Percentiles rank a stretch among this genome's conserved stretches.
phyloP scores from a whole-genome alignment of 2,888 invertebrate species.

The Aromia moschata region DNA sequence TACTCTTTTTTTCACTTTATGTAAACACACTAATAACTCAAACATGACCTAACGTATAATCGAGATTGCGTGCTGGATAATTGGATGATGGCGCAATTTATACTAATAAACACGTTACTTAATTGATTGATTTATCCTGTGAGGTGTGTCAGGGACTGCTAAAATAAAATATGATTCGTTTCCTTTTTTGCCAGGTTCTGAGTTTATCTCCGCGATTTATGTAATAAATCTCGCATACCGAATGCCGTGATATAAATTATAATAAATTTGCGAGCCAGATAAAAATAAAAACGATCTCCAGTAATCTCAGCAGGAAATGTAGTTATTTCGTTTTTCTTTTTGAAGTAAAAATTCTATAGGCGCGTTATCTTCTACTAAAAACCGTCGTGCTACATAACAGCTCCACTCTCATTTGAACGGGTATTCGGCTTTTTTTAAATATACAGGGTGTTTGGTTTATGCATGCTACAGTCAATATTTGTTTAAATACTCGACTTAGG shows the following conservation, averaged over 20 bases:
- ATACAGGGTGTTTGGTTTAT: too few relatives aligned
- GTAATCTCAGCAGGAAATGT: background rate
- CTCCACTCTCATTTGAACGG: too few relatives aligned
- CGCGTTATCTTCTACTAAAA: too few relatives aligned
- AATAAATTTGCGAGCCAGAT: background rate
- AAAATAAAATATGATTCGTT: background rate
- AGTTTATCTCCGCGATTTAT: background rate
- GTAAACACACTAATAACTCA: too few relatives aligned
- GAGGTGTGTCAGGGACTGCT: background rate
- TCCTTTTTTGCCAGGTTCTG: background rate
- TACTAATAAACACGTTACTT: background rate
- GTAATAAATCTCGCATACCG: background rate
- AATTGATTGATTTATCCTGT: conserved; percentile 1
- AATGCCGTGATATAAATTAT: background rate
- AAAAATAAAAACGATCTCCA: background rate
- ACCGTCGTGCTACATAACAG: too few relatives aligned
- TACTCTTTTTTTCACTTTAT: too few relatives aligned
- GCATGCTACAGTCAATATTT: too few relatives aligned
- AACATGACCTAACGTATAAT: too few relatives aligned
- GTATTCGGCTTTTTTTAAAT: too few relatives aligned
- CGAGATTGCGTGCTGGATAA: conserved; percentile 1
- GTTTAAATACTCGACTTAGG: too few relatives aligned
- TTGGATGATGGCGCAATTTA: background rate
- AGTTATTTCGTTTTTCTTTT: background rate
- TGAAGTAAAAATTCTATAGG: background rate